These are phyloP conservation scores for Hypotaenidia okinawae DNA, from an alignment of 2,797 vertebrate species.

Conservation along the genomic window DNA sequence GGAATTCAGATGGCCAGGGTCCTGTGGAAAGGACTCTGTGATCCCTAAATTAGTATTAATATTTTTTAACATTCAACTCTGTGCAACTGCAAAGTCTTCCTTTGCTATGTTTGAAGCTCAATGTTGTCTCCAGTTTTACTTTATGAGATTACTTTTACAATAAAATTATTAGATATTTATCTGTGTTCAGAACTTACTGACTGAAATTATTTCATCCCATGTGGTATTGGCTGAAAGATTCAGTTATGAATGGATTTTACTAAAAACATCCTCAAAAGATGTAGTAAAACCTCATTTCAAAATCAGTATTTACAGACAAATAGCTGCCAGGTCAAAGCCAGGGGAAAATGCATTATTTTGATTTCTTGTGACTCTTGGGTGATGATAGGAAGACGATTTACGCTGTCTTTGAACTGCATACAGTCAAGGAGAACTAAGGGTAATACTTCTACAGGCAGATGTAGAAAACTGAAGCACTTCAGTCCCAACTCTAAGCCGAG, in stretches of 20 bases:
- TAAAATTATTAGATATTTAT: background rate
- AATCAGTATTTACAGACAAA: background rate
- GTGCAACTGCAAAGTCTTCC: background rate
- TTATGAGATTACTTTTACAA: background rate
- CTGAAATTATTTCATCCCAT: background rate
- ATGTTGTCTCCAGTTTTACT: background rate
- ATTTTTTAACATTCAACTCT: background rate
- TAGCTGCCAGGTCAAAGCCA: background rate
- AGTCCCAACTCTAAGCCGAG: background rate
- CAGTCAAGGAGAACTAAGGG: conserved; percentile 6
- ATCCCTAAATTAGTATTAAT: background rate
- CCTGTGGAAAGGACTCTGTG: background rate
- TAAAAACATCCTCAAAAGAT: background rate
- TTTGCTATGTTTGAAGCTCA: background rate
- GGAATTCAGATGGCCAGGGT: background rate
- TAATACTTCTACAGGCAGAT: background rate
- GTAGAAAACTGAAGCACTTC: background rate
- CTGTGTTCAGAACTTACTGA: background rate
- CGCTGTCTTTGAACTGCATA: background rate
- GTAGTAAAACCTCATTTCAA: background rate
- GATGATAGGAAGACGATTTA: background rate
- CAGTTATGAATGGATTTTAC: background rate
- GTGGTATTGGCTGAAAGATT: background rate
- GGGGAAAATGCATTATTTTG: background rate
- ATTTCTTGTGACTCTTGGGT: background rate